Evolutionary conservation across 1,140 invertebrate genomes (phyloP).

Genomic region (Mya arenaria): DNA sequence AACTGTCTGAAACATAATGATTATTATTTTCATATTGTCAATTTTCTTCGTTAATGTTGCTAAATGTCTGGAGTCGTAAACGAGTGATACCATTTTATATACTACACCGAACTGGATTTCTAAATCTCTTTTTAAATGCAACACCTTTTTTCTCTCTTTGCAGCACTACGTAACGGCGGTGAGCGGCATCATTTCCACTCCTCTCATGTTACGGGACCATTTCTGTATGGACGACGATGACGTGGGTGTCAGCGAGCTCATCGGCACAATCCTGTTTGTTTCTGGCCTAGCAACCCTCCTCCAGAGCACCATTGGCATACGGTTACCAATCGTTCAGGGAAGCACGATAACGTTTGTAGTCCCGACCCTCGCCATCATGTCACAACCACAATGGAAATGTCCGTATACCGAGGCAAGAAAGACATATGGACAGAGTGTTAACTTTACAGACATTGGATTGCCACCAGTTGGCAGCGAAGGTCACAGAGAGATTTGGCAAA

Average conservation of each 20-base stretch:
- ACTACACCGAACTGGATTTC: no score
- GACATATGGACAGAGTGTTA: background rate
- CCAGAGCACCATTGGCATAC: conserved; percentile 14
- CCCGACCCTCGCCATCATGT: conserved; percentile 3
- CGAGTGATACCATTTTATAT: no score
- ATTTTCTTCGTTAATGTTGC: no score
- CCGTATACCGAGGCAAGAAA: background rate
- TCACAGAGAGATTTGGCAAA: conserved; percentile 5
- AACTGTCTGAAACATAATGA: no score
- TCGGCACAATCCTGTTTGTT: conserved; percentile 19
- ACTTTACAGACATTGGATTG: conserved; percentile 13
- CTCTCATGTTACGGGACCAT: background rate
- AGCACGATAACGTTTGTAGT: conserved; percentile 8
- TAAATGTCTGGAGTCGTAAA: no score
- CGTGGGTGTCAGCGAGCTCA: conserved; percentile 8
- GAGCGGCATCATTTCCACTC: conserved; percentile 16
- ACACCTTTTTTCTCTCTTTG: no score
- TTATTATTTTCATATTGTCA: no score
- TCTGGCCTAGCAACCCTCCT: conserved; percentile 7
- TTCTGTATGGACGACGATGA: conserved; percentile 32
- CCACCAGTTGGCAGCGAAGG: conserved; percentile 11
- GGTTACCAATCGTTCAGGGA: conserved; percentile 13
- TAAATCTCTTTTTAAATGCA: no score
- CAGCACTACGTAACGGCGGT: conserved; percentile 30
- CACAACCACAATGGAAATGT: conserved; percentile 8